Percentiles rank a stretch among this genome's conserved stretches.
Evolutionary conservation across 2,113 vertebrate species (phyloP).

Genomic region (Euleptes europaea): DNA sequence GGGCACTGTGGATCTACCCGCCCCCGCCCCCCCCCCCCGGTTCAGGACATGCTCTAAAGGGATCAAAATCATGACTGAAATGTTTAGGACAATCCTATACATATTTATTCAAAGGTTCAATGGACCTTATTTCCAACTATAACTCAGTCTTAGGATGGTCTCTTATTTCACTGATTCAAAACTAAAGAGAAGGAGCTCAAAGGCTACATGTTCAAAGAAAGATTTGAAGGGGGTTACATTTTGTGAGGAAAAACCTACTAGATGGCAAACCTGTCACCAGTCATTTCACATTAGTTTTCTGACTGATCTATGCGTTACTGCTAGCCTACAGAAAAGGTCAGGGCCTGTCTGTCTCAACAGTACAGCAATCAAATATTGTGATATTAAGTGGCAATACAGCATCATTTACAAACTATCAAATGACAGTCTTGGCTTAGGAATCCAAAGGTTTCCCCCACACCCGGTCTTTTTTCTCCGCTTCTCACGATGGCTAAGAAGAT

Average conservation of each 20-base stretch:
- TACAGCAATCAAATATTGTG: background rate
- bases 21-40: too few relatives aligned
- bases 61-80: background rate
- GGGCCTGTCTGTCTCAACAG: background rate
- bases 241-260: background rate
- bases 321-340: background rate
- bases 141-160: background rate
- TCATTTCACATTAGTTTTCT: background rate
- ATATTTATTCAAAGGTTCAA: background rate
- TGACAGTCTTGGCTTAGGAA: rapidly evolving
- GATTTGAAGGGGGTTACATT: background rate
- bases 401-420: background rate
- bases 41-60: too few relatives aligned
- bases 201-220: background rate
- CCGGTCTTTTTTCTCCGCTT: background rate
- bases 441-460: background rate
- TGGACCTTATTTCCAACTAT: background rate
- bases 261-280: background rate
- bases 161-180: background rate
- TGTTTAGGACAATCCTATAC: background rate
- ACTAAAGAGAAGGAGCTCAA: background rate
- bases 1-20: too few relatives aligned
- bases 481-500: background rate
- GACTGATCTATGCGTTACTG: background rate
- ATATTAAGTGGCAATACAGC: rapidly evolving